Evolutionary conservation across 2,113 vertebrate species (phyloP), one percentile per base, ranked within the genome.

Genomic region (Phoenicopterus ruber): DNA sequence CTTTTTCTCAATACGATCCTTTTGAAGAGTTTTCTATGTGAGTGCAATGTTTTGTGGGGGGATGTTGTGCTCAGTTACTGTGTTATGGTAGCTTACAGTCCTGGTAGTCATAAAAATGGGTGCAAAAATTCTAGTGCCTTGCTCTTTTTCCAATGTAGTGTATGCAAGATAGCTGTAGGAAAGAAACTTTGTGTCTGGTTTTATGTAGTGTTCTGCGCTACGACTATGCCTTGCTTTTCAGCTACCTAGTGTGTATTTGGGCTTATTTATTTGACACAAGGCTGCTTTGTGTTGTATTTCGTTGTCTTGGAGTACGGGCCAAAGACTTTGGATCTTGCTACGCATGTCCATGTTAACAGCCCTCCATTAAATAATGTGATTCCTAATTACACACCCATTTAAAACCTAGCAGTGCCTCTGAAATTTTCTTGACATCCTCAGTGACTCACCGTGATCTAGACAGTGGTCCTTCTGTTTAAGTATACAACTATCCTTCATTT

Each of bases 241-340:
- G 31, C 31, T 44, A 12, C 31, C 14, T 49, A 26, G 8, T 34
- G 22, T 2, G 2, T 70, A 18, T 31, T 46, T 34, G 34, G 36
- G 13, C 44, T 79, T 86, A 12, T 28, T 67, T 58, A 50, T 59
- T 58, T 90, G 49, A 24, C 49, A 13, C 9, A 58, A 52, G 19
- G 17, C 22, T 63, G 44, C 34, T 70, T 69, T 70, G 7, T 19
- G 54, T 73, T 46, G 31, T 44, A 29, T 67, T 93, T 79, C 2
- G 0, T 47, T 3, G 0, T 19, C 54, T 82, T 57, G 19, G 25
- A 73, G 13, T 29, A 47, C 1, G 4, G 55, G n/a, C 24, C 38
- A 49, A 83, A 47, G 55, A 49, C 38, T 81, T 65, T 36, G 57
- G 34, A 46, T 42, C 46, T 81, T 71, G 38, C 46, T 59, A 3